Evolutionary conservation across 2,797 vertebrate species (phyloP), one percentile per base, ranked within the genome.

Genomic region (Microtus californicus): DNA sequence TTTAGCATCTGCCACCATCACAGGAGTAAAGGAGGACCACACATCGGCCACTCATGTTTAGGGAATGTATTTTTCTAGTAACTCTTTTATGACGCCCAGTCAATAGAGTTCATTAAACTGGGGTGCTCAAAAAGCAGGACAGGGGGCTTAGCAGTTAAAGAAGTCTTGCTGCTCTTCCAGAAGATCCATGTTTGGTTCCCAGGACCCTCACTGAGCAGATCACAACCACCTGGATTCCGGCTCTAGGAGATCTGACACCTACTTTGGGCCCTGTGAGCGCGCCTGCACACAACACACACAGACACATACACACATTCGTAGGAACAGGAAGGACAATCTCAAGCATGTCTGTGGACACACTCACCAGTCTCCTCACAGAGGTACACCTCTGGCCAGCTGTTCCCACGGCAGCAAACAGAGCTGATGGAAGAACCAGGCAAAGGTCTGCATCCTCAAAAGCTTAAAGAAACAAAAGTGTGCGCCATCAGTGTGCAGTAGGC

Each of bases 361-460:
- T 98, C 76, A 99, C 99, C 98, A 99, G 98, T 82, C 99, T 98
- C 95, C 99, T 99, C 2, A 99, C 99, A 14, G 99, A 99, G 88
- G 99, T 99, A 96, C 99, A 99, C 88, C 99, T 99, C 96, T 99
- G 99, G 61, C 99, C 99, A 0, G 99, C 99, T 5, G 99, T 99
- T 94, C 99, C 99, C 95, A 99, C 99, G 0, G 99, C 99, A 0
- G 99, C 99, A 89, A 99, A 99, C 0, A 99, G 98, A 63, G 99
- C 98, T 19, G 99, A 99, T 0, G 99, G 99, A 67, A 99, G 99
- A 5, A 99, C 99, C 1, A 99, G 98, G 89, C 98, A 99, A 94
- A 99, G 98, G 97, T 99, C 99, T 6, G 99, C 99, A 8, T 99
- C 99, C 90, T 99, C 99, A 95, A 99, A 99, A 69, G 99, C 99